Base-by-base conservation (phyloP, 1,140 invertebrate species). In the Papilio glaucus region DNA sequence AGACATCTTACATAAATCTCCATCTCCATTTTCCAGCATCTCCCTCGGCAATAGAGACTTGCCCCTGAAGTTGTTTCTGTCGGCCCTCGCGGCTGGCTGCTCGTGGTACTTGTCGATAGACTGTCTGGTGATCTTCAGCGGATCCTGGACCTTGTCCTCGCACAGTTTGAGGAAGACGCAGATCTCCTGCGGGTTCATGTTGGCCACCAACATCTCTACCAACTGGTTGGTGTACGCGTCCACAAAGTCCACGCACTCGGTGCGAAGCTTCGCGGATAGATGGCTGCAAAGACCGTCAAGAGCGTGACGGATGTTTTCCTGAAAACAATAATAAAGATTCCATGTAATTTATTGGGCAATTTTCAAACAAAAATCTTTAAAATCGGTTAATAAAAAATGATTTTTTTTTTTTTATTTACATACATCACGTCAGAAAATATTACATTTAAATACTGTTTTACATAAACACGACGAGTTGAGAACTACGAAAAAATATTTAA, bases 81-180 rank as follows among this genome's bases (percentile, higher is more conserved):
- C 92, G 6, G 76, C 87, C 68, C 83, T 88, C 37, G 86, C 62
- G 4, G 71, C 12, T 1, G 90, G 91, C 21, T 87, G 85, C 1
- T 85, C 71, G 61, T 89, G 86, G 29, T 76, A 88, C 26, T 82
- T 84, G 71, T 93, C 88, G 18, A 92, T 89, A 0, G 60, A 39
- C 0, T 74, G 68, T 7, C 71, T 71, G 0, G 78, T 77, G 7
- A 89, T 21, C 12, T 82, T 78, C 18, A 90, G 63, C 0, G 85
- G 89, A 33, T 89, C 85, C 76, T 88, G 61, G 79, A 73, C 49
- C 84, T 92, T 82, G 73, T 94, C 91, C 10, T 81, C 82, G 77
- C 97, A 97, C 2, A 97, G 91, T 83, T 97, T 96, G 5, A 98
- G 83, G 76, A 94, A 96, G 8, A 95, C 94, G 76, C 97, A 98